Percentiles rank a stretch among this genome's conserved stretches.
Conservation (phyloP, 2,888 invertebrate genomes). For the Scrobipalpa costella region DNA sequence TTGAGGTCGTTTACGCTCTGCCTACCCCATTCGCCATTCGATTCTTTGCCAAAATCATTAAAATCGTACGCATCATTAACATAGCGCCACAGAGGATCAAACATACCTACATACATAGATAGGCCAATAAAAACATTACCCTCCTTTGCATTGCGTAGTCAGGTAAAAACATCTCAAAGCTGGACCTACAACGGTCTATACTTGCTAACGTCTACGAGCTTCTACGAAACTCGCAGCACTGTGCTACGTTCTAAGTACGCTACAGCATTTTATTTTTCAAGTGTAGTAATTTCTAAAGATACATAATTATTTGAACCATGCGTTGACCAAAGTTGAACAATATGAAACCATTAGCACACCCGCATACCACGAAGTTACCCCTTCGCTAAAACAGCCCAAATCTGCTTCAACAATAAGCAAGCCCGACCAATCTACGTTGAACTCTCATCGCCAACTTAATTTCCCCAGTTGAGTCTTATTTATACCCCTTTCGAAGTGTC, state of each 20-base stretch:
- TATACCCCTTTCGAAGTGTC: neutral
- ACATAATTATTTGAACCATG: constrained; percentile 43
- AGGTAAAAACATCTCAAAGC: neutral
- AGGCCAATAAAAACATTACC: too few species aligned
- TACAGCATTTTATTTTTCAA: constrained; percentile 55
- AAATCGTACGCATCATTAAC: too few species aligned
- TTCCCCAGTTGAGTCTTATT: constrained; percentile 41
- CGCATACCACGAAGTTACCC: constrained; percentile 41
- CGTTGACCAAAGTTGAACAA: too few species aligned
- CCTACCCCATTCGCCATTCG: too few species aligned
- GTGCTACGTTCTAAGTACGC: constrained; percentile 41
- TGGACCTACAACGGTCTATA: constrained; percentile 40
- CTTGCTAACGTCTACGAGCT: constrained; percentile 26
- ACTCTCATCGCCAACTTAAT: constrained; percentile 46
- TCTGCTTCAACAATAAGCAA: constrained; percentile 41
- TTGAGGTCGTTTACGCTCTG: too few species aligned
- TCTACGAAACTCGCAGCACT: constrained; percentile 34
- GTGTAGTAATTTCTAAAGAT: constrained; percentile 52
- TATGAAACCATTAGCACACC: too few species aligned
- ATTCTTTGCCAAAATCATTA: too few species aligned
- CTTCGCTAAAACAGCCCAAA: constrained; percentile 36
- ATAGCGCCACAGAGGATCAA: too few species aligned
- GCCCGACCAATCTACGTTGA: constrained; percentile 46
- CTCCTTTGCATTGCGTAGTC: too few species aligned
- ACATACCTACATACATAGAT: too few species aligned